Percentiles rank a stretch among this genome's conserved stretches.
Evolutionary conservation across 2,797 vertebrate species (phyloP).

Genomic region (Scolopax rusticola): DNA sequence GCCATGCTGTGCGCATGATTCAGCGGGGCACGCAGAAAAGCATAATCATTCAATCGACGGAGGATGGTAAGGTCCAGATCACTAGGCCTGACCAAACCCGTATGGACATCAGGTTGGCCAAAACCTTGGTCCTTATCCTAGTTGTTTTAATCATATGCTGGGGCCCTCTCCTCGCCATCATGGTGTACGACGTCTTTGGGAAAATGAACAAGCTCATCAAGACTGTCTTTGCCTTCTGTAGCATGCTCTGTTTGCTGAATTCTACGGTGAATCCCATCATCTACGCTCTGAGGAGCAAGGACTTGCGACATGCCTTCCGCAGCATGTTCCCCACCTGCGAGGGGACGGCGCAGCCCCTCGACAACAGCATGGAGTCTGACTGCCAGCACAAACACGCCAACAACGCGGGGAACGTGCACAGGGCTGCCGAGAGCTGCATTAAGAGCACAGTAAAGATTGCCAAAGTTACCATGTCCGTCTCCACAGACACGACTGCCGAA

Average conservation of each 20-base stretch:
- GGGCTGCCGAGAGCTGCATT: slow-evolving; percentile 96
- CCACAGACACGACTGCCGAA: slow-evolving; percentile 98
- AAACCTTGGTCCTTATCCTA: slow-evolving; percentile 98
- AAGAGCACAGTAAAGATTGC: slow-evolving; percentile 99
- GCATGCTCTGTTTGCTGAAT: slow-evolving; percentile 98
- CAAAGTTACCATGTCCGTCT: slow-evolving; percentile 99
- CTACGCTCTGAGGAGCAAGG: slow-evolving; percentile 98
- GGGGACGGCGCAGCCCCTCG: slow-evolving; percentile 90
- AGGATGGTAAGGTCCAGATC: slow-evolving; percentile 95
- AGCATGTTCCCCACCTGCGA: slow-evolving; percentile 92
- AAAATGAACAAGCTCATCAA: slow-evolving; percentile 97
- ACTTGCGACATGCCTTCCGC: slow-evolving; percentile 96
- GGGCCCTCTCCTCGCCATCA: slow-evolving; percentile 97
- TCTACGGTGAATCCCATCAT: slow-evolving; percentile 99
- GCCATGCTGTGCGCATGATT: slow-evolving; percentile 96
- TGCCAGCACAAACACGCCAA: slow-evolving; percentile 92
- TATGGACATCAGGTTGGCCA: slow-evolving; percentile 99
- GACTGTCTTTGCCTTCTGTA: slow-evolving; percentile 98
- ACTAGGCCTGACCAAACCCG: slow-evolving; percentile 94
- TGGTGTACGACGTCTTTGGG: slow-evolving; percentile 99
- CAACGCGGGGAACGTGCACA: slow-evolving; percentile 88
- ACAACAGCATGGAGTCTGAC: slow-evolving; percentile 99
- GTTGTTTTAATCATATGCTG: slow-evolving; percentile 98
- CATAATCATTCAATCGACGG: slow-evolving; percentile 93
- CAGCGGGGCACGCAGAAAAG: slow-evolving; percentile 97